These are phyloP conservation scores for Chunga burmeisteri DNA, from an alignment of 2,113 vertebrate genomes.

Conservation along the genomic window DNA sequence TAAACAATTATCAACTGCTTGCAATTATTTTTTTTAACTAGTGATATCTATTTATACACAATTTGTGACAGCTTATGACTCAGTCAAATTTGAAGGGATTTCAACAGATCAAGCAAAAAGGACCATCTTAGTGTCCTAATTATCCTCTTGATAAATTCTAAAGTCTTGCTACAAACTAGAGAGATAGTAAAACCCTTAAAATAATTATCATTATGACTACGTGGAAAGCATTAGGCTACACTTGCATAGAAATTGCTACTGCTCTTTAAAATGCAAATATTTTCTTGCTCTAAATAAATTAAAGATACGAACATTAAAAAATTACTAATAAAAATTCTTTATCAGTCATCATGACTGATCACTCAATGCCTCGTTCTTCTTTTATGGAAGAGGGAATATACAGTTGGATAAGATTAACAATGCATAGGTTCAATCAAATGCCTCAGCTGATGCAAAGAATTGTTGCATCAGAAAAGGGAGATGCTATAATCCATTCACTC, in stretches of 20 bases:
- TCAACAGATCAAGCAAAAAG: background rate
- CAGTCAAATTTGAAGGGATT: background rate
- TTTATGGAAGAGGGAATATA: background rate
- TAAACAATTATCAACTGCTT: background rate
- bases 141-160: background rate
- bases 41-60: background rate
- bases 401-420: background rate
- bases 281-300: background rate
- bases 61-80: background rate
- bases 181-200: background rate
- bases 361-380: background rate
- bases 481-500: background rate
- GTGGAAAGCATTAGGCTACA: background rate
- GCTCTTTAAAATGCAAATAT: background rate
- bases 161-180: background rate
- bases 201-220: background rate
- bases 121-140: background rate
- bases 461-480: background rate
- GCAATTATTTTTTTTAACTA: background rate
- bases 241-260: background rate
- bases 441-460: background rate
- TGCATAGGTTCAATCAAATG: background rate
- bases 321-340: background rate
- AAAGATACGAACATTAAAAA: background rate
- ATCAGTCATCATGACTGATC: background rate